These are phyloP conservation scores for Pherbina coryleti DNA, from an alignment of 2,888 invertebrate genomes.

Conservation along the genomic window DNA sequence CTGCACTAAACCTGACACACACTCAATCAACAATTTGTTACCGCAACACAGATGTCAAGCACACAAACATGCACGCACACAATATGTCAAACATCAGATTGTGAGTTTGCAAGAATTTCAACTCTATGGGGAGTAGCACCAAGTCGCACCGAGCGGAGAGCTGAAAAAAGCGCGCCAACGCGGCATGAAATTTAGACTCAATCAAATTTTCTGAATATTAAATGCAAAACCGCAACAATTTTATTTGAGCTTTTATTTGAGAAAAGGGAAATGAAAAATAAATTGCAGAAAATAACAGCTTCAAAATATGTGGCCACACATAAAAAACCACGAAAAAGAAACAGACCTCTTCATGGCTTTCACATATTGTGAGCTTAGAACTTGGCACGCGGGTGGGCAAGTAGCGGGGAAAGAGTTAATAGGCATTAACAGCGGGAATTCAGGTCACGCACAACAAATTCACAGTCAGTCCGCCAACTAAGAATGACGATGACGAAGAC, in stretches of 20 bases:
- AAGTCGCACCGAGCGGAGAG: too few relatives aligned
- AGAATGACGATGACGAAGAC: background rate
- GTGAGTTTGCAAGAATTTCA: background rate
- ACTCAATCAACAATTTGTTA: too few relatives aligned
- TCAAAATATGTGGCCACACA: background rate
- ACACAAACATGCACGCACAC: background rate
- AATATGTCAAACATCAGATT: background rate
- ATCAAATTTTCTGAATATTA: background rate
- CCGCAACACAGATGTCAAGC: background rate
- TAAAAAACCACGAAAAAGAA: background rate
- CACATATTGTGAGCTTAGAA: background rate
- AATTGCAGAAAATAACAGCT: background rate
- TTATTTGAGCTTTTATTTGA: background rate
- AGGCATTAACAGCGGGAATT: background rate
- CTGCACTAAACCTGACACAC: too few relatives aligned
- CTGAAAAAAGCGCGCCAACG: background rate
- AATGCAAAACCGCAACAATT: background rate
- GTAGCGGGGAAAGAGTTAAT: background rate
- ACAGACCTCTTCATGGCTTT: background rate
- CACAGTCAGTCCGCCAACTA: background rate
- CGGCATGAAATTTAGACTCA: background rate
- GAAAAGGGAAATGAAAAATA: background rate
- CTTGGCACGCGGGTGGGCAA: background rate
- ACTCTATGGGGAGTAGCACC: background rate
- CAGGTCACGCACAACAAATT: conserved; percentile 25